A percentile compares a stretch with the other conserved stretches of the same genome.
Evolutionary conservation across 1,140 invertebrate genomes (phyloP).

Genomic region (Idris sp.): DNA sequence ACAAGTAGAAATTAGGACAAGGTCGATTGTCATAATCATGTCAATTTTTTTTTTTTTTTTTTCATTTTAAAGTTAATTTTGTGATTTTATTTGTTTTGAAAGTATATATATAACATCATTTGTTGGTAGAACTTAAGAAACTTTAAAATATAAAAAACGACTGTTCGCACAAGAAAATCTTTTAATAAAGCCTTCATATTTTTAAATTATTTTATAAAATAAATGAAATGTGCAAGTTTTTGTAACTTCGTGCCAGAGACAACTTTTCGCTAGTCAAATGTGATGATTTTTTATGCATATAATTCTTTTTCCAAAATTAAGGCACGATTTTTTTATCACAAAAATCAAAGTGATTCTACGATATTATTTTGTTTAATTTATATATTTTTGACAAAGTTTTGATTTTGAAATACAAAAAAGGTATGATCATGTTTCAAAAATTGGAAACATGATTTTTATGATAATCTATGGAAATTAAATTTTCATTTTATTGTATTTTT

Average conservation of each 20-base stretch:
- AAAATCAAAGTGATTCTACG: constrained; percentile 49
- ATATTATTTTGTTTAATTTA: too few relatives aligned
- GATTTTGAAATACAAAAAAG: too few relatives aligned
- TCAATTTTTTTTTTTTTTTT: constrained; percentile 24
- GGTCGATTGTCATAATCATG: constrained; percentile 41
- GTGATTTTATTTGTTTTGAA: too few relatives aligned
- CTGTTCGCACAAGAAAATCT: constrained; percentile 43
- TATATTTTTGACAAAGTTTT: neutral
- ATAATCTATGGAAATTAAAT: constrained; percentile 55
- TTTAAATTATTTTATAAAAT: constrained; percentile 11
- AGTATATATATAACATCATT: too few relatives aligned
- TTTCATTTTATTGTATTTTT: constrained; percentile 52
- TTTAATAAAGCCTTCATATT: constrained; percentile 13
- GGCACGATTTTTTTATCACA: constrained; percentile 40
- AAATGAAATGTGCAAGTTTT: constrained; percentile 44
- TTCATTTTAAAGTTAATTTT: too few relatives aligned
- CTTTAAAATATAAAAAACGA: constrained; percentile 24
- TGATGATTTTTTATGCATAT: constrained; percentile 24
- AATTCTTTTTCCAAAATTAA: constrained; percentile 38
- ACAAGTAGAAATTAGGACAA: constrained; percentile 57
- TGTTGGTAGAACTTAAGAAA: constrained; percentile 2
- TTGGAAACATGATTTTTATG: constrained; percentile 60
- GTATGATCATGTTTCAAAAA: too few relatives aligned
- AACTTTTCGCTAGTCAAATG: constrained; percentile 52
- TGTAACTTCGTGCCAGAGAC: constrained; percentile 23